phyloP scores from a whole-genome alignment of 1,140 invertebrate genomes.

The Drosophila repletoides region DNA sequence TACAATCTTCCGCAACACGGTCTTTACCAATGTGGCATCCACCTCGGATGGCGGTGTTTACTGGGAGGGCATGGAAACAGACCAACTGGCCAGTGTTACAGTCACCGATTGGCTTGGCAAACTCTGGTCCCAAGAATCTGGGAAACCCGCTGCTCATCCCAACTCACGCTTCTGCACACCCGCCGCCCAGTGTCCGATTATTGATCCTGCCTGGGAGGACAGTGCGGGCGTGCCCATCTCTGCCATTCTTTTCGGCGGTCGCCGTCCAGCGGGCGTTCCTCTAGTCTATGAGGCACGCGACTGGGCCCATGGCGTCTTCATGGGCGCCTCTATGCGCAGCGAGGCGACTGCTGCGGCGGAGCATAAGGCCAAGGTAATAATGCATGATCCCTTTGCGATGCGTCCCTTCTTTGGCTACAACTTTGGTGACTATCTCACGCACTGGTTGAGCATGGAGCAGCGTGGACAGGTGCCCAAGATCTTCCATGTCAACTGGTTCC shows the following conservation, averaged over 20 bases:
- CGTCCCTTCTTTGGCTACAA: constrained; percentile 98
- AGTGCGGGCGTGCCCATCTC: constrained; percentile 93
- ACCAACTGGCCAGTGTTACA: constrained; percentile 83
- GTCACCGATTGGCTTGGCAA: constrained; percentile 91
- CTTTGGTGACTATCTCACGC: constrained; percentile 94
- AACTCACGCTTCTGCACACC: constrained; percentile 96
- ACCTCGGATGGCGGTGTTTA: constrained; percentile 94
- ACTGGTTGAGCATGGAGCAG: constrained; percentile 92
- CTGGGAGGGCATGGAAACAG: constrained; percentile 95
- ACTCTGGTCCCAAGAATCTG: constrained; percentile 85
- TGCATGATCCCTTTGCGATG: constrained; percentile 99
- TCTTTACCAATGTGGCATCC: constrained; percentile 97
- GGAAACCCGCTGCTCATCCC: constrained; percentile 90
- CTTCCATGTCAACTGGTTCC: constrained; percentile 97
- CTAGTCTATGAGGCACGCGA: constrained; percentile 93
- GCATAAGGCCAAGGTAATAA: constrained; percentile 92
- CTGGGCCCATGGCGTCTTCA: constrained; percentile 96
- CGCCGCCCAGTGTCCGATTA: constrained; percentile 93
- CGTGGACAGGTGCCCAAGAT: constrained; percentile 88
- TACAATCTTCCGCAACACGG: constrained; percentile 92
- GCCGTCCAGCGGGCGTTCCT: constrained; percentile 93
- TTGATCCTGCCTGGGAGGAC: constrained; percentile 91
- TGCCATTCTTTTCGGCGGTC: constrained; percentile 96
- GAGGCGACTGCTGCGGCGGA: constrained; percentile 98
- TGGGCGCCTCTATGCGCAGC: constrained; percentile 94